Conservation (phyloP, 2,797 vertebrate species). For the Sphenodon punctatus region DNA sequence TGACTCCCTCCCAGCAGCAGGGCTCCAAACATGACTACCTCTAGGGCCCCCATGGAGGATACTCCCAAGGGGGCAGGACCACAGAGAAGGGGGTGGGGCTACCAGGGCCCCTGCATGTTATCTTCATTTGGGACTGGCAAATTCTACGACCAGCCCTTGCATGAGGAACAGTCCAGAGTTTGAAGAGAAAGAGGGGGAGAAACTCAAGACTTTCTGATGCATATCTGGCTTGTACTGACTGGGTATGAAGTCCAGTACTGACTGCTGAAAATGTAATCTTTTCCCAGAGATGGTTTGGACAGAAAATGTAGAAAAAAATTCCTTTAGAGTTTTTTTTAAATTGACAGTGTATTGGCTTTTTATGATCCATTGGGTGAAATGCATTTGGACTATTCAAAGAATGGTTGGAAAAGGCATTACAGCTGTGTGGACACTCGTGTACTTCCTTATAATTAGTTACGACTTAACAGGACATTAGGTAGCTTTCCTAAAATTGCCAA, state of each 20-base stretch:
- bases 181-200: background rate
- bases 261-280: background rate
- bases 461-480: slow-evolving; percentile 32
- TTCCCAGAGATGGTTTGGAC: background rate
- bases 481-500: background rate
- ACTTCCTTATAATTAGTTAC: slow-evolving; percentile 22
- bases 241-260: background rate
- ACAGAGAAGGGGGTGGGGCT: no score
- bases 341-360: background rate
- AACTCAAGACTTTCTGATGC: background rate
- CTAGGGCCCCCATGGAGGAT: no score
- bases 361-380: slow-evolving; percentile 6
- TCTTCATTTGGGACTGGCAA: no score
- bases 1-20: no score
- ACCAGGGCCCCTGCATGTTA: no score
- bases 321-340: background rate
- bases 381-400: slow-evolving; percentile 24
- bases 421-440: background rate
- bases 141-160: no score
- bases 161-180: background rate
- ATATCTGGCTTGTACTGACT: background rate
- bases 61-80: no score
- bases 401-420: slow-evolving; percentile 14
- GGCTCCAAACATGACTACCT: no score
- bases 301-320: background rate